A percentile compares a stretch with the other conserved stretches of the same genome.
phyloP scores from a whole-genome alignment of 2,113 vertebrate genomes.

The Myotis lucifugus region DNA sequence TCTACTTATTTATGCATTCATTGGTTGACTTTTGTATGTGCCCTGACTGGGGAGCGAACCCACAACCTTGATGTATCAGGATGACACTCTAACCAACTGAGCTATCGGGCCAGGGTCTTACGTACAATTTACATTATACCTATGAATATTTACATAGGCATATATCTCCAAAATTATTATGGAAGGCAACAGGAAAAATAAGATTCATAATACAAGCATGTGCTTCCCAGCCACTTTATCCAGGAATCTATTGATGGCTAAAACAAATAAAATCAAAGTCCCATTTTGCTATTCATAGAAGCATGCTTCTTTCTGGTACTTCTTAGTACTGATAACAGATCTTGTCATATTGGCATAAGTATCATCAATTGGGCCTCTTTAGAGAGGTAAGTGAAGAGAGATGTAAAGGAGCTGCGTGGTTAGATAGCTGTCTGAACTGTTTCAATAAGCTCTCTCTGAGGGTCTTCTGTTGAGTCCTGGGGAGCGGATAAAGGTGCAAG shows the following conservation, averaged over 20 bases:
- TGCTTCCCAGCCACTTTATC: background rate
- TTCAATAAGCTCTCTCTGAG: background rate
- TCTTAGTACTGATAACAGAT: background rate
- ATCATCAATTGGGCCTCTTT: background rate
- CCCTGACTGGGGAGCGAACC: too few species aligned
- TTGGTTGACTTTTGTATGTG: too few species aligned
- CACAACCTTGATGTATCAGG: too few species aligned
- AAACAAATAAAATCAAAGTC: background rate
- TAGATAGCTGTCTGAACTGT: background rate
- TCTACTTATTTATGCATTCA: too few species aligned
- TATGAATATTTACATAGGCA: background rate
- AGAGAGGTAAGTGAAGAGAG: background rate
- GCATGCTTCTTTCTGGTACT: background rate
- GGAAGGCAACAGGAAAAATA: background rate
- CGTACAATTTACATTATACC: background rate
- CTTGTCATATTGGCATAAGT: background rate
- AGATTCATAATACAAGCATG: background rate
- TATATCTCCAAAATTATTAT: background rate
- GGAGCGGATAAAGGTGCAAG: background rate
- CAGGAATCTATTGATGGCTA: background rate
- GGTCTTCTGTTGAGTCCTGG: background rate
- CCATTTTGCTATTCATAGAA: background rate
- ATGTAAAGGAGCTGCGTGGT: background rate
- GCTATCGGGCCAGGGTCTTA: background rate
- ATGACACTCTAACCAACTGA: too few species aligned